phyloP scores from a whole-genome alignment of 2,888 invertebrate genomes.

The Mechanitis messenoides region DNA sequence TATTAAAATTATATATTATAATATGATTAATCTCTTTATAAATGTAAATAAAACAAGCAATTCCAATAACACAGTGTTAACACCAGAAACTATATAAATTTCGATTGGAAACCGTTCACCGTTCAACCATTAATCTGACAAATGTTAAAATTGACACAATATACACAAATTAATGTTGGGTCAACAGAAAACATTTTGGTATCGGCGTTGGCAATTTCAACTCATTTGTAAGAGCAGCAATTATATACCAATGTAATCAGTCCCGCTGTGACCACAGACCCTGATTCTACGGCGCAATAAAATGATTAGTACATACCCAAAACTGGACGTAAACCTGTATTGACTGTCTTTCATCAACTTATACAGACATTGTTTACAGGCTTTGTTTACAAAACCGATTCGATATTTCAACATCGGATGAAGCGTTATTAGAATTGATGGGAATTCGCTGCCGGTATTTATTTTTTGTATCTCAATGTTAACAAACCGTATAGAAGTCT shows the following conservation, averaged over 20 bases:
- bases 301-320: slow-evolving; percentile 38
- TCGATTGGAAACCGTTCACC: slow-evolving; percentile 33
- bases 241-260: slow-evolving; percentile 70
- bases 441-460: no score
- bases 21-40: no score
- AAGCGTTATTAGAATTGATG: no score
- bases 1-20: neutral
- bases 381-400: neutral
- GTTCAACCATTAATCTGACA: slow-evolving; percentile 52
- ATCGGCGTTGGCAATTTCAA: slow-evolving; percentile 56
- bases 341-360: slow-evolving; percentile 18
- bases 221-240: slow-evolving; percentile 70
- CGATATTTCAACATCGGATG: no score
- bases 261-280: slow-evolving; percentile 42
- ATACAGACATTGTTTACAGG: neutral
- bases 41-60: neutral
- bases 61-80: slow-evolving; percentile 12
- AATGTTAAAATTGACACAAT: slow-evolving; percentile 64
- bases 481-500: no score
- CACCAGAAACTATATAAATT: slow-evolving; percentile 23
- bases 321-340: slow-evolving; percentile 28
- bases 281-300: slow-evolving; percentile 39
- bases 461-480: no score
- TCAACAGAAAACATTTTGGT: slow-evolving; percentile 62
- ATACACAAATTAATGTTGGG: slow-evolving; percentile 70